Evolutionary conservation across 2,797 vertebrate genomes (phyloP).

Genomic region (Oreonectes daqikongensis): DNA sequence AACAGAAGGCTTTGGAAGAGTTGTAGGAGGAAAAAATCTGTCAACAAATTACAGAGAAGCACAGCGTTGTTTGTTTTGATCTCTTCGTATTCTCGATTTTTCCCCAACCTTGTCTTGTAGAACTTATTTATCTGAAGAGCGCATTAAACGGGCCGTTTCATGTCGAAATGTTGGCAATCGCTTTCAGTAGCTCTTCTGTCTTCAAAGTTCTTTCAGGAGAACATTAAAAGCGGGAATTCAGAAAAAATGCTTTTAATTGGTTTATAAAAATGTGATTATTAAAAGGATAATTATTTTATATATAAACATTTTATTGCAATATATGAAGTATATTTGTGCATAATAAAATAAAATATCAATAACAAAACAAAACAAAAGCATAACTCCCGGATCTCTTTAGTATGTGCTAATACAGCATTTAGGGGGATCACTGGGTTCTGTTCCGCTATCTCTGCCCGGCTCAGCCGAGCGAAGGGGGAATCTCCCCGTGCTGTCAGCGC

Average conservation of each 20-base stretch:
- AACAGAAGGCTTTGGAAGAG: slow-evolving; percentile 66
- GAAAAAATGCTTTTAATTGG: neutral
- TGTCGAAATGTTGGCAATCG: slow-evolving; percentile 33
- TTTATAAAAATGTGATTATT: neutral
- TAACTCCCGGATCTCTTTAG: slow-evolving; percentile 11
- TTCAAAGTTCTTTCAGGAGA: slow-evolving; percentile 29
- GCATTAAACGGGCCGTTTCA: slow-evolving; percentile 15
- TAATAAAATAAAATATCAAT: no score
- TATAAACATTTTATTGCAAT: no score
- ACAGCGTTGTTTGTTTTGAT: slow-evolving; percentile 57
- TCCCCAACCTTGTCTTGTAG: slow-evolving; percentile 48
- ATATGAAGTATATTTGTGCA: no score
- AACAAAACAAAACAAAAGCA: no score
- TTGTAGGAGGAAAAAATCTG: slow-evolving; percentile 61
- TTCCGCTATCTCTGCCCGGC: slow-evolving; percentile 67
- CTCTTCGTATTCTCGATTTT: slow-evolving; percentile 50
- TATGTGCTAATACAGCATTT: slow-evolving; percentile 22
- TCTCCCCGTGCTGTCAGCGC: slow-evolving; percentile 77
- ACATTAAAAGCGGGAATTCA: slow-evolving; percentile 1
- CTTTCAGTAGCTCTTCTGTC: slow-evolving; percentile 15
- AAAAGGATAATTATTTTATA: no score
- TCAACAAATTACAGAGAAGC: slow-evolving; percentile 76
- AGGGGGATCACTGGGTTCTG: neutral
- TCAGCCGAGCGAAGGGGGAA: slow-evolving; percentile 67
- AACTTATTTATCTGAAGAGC: slow-evolving; percentile 25